A percentile compares a stretch with the other conserved stretches of the same genome.
Conservation (phyloP, 2,888 invertebrate species). For the Torymus tubicola region DNA sequence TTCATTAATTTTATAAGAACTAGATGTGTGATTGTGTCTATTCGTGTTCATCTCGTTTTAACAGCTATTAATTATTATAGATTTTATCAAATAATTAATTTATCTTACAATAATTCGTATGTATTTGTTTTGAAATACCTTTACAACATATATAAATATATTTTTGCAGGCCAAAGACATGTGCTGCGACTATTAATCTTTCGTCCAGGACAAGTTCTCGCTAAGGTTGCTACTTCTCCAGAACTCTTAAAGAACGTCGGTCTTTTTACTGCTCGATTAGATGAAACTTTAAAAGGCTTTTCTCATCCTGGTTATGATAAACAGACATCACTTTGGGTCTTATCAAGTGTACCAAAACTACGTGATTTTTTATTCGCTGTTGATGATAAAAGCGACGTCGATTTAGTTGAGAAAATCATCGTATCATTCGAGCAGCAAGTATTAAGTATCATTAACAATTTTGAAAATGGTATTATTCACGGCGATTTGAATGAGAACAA, state of each 20-base stretch:
- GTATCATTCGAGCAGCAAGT: constrained; percentile 83
- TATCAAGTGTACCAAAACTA: constrained; percentile 83
- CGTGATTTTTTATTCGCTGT: constrained; percentile 85
- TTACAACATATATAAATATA: not conserved
- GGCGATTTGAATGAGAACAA: constrained; percentile 96
- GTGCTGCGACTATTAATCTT: constrained; percentile 87
- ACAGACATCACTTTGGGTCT: constrained; percentile 86
- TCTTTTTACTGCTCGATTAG: constrained; percentile 83
- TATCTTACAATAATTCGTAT: no score
- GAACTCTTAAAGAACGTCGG: constrained; percentile 84
- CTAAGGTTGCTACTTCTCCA: constrained; percentile 79
- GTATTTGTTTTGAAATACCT: not conserved
- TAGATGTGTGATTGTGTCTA: no score
- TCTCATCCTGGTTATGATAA: constrained; percentile 83
- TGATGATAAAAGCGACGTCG: constrained; percentile 79
- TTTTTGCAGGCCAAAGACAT: constrained; percentile 73
- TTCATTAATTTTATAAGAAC: no score
- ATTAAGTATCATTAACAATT: constrained; percentile 77
- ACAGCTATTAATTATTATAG: no score
- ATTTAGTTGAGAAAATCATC: constrained; percentile 82
- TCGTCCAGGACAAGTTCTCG: constrained; percentile 85
- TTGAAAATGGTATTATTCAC: constrained; percentile 88
- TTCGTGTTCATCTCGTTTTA: no score
- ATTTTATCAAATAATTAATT: no score
- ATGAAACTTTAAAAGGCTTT: constrained; percentile 84